These are phyloP conservation scores for Lomographa bimaculata DNA, from an alignment of 2,888 invertebrate genomes.

Conservation along the genomic window DNA sequence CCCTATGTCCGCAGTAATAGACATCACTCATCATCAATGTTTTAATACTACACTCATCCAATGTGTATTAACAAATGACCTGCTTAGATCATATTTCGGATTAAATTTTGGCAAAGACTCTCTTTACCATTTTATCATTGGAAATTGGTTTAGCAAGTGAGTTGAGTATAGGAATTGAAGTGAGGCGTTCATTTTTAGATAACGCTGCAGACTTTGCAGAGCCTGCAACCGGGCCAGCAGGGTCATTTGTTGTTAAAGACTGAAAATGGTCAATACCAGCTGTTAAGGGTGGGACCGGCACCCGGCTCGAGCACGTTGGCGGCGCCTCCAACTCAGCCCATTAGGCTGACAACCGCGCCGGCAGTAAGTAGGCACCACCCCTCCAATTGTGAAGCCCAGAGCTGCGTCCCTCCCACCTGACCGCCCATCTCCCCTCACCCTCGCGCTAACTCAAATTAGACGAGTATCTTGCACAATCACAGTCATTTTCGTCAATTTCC, in stretches of 20 bases:
- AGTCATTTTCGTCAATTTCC: conserved; percentile 54
- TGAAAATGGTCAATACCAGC: conserved; percentile 97
- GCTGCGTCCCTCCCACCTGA: conserved; percentile 21
- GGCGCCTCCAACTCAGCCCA: conserved; percentile 87
- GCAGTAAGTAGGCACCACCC: conserved; percentile 86
- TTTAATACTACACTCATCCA: conserved; percentile 9
- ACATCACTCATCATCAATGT: conserved; percentile 7
- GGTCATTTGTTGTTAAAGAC: conserved; percentile 96
- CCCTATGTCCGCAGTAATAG: conserved; percentile 9
- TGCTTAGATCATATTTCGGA: conserved; percentile 17
- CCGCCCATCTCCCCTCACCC: conserved; percentile 12
- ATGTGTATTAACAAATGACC: conserved; percentile 24
- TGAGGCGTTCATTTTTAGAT: conserved; percentile 86
- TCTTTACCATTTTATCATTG: conserved; percentile 10
- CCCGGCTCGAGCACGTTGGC: conserved; percentile 78
- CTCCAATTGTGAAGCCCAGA: conserved; percentile 36
- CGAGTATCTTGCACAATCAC: conserved; percentile 19
- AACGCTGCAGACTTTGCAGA: conserved; percentile 94
- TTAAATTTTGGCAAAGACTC: conserved; percentile 4
- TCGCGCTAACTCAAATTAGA: conserved; percentile 9
- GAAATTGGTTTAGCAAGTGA: conserved; percentile 22
- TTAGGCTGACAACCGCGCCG: conserved; percentile 94
- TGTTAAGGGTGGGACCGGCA: conserved; percentile 92
- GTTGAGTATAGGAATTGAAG: conserved; percentile 59
- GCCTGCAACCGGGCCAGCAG: conserved; percentile 94